Conservation (phyloP, 1,140 invertebrate species). For the Trichomalopsis sarcophagae region DNA sequence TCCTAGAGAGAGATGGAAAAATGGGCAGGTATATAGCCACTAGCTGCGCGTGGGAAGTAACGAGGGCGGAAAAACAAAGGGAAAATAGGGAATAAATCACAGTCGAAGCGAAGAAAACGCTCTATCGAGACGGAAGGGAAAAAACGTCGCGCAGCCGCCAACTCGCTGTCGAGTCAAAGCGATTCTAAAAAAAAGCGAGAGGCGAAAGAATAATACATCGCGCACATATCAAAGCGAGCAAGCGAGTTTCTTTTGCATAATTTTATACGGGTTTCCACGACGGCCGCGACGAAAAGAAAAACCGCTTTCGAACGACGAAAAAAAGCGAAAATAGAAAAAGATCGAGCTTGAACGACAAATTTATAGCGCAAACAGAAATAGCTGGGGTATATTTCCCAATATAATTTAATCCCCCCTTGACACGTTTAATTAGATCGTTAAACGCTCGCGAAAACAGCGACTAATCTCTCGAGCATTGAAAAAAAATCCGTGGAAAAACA, state of each 20-base stretch:
- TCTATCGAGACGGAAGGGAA: slow-evolving; percentile 31
- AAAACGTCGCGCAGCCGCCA: slow-evolving; percentile 1
- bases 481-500: not conserved
- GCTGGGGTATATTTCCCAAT: not conserved
- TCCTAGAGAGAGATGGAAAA: too few relatives aligned
- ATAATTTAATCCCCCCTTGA: not conserved
- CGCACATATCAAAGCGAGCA: not conserved
- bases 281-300: too few relatives aligned
- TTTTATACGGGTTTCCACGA: not conserved
- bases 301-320: not conserved
- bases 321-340: not conserved
- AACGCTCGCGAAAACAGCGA: not conserved
- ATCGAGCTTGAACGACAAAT: not conserved
- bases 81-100: slow-evolving; percentile 39
- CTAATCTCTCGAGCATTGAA: not conserved
- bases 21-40: not conserved
- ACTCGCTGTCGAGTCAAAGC: slow-evolving; percentile 20
- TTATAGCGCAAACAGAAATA: too few relatives aligned
- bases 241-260: slow-evolving; percentile 29
- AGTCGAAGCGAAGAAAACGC: slow-evolving; percentile 30
- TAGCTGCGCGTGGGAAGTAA: slow-evolving; percentile 9
- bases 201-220: slow-evolving; percentile 16
- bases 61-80: slow-evolving; percentile 40
- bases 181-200: slow-evolving; percentile 15
- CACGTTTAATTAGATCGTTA: slow-evolving; percentile 11